Evolutionary conservation across 2,113 vertebrate species (phyloP).

Genomic region (Hemibagrus wyckioides): DNA sequence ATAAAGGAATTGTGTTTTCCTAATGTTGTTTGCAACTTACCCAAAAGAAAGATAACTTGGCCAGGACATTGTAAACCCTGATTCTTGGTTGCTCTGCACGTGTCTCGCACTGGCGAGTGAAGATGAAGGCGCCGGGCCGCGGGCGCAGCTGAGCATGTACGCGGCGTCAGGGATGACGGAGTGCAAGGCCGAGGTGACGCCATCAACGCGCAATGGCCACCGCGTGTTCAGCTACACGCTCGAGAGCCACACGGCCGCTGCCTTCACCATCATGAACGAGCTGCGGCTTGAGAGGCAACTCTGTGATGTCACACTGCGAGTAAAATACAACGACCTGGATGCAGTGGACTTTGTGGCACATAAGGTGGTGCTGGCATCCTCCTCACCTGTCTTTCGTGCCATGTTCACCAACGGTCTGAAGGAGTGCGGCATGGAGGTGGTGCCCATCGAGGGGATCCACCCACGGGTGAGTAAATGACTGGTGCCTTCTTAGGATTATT

Average conservation of each 20-base stretch:
- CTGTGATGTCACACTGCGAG: constrained; percentile 88
- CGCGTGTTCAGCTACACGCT: constrained; percentile 88
- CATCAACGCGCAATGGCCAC: constrained; percentile 85
- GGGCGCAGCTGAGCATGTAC: constrained; percentile 59
- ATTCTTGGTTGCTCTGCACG: not conserved
- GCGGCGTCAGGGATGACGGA: constrained; percentile 78
- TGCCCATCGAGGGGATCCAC: constrained; percentile 91
- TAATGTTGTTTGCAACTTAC: not conserved
- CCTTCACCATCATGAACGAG: constrained; percentile 92
- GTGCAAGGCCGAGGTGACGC: constrained; percentile 90
- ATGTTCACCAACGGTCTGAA: constrained; percentile 93
- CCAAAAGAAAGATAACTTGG: not conserved
- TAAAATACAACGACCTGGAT: constrained; percentile 79
- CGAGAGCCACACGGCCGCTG: constrained; percentile 87
- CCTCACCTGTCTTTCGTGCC: constrained; percentile 89
- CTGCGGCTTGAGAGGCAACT: constrained; percentile 84
- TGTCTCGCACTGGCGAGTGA: constrained; percentile 59
- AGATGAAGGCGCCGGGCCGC: constrained; percentile 61
- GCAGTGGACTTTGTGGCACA: constrained; percentile 86
- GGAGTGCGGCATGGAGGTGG: constrained; percentile 88
- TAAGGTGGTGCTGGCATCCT: constrained; percentile 89
- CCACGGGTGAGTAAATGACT: constrained; percentile 64
- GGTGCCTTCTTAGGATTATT: not conserved
- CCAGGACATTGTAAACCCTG: not conserved
- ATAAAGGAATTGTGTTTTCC: not conserved